Percentiles rank a stretch among this genome's conserved stretches.
phyloP scores from a whole-genome alignment of 2,888 invertebrate species.

The Calephelis perditalis region DNA sequence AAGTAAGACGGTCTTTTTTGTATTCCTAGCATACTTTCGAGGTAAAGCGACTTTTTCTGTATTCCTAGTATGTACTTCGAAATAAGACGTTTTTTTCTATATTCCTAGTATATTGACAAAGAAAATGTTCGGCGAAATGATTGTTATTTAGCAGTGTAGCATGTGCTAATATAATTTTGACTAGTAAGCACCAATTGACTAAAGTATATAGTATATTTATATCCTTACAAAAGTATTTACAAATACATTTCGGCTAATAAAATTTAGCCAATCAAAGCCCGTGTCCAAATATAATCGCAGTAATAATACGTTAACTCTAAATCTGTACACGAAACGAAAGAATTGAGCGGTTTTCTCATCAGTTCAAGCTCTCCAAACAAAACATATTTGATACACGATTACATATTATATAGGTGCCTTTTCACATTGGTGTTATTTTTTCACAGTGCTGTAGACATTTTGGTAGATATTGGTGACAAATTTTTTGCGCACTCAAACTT shows the following conservation, averaged over 20 bases:
- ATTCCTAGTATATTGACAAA: conserved; percentile 10
- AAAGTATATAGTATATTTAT: conserved; percentile 43
- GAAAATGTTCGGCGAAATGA: conserved; percentile 21
- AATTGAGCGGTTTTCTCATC: conserved; percentile 18
- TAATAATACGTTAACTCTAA: conserved; percentile 21
- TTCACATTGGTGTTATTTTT: no score
- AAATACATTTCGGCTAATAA: conserved; percentile 53
- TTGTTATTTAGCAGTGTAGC: conserved; percentile 16
- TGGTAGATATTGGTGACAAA: no score
- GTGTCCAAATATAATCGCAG: conserved; percentile 34
- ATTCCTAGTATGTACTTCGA: no score
- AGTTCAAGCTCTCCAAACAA: conserved; percentile 5
- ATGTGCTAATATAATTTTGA: conserved; percentile 75
- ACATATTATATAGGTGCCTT: not conserved
- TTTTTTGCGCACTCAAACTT: no score
- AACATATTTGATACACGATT: not conserved
- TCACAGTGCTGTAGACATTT: no score
- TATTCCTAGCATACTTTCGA: conserved; percentile 1
- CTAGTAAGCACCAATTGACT: conserved; percentile 78
- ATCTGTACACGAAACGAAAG: conserved; percentile 15
- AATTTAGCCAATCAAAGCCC: conserved; percentile 59
- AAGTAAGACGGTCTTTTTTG: no score
- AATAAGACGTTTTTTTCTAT: not conserved
- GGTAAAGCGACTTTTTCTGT: no score
- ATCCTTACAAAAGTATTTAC: conserved; percentile 52